These are phyloP conservation scores for Dione juno DNA, from an alignment of 2,888 invertebrate genomes.

Conservation along the genomic window DNA sequence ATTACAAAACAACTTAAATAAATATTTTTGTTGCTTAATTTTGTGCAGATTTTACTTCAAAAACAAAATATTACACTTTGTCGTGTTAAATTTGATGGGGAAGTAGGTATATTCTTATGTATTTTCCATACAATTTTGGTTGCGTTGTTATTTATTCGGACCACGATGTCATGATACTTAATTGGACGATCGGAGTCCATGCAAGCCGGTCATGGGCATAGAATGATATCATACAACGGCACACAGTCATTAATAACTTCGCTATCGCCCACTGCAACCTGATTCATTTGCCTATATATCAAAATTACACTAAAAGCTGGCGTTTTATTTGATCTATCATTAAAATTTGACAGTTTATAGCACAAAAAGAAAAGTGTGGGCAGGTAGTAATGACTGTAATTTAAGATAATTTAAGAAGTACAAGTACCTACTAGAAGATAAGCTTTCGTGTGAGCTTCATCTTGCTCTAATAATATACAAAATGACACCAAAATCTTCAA, in stretches of 20 bases:
- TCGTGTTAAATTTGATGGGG: background rate
- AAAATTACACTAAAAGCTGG: constrained; percentile 37
- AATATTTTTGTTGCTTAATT: background rate
- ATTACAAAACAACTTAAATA: background rate
- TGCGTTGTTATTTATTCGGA: constrained; percentile 22
- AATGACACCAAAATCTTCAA: constrained; percentile 48
- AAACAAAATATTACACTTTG: background rate
- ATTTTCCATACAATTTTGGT: constrained; percentile 22
- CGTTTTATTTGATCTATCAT: constrained; percentile 30
- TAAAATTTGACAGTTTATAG: constrained; percentile 15
- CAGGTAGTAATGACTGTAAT: constrained; percentile 7
- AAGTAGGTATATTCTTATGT: background rate
- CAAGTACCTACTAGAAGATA: constrained; percentile 37
- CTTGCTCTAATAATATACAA: constrained; percentile 54
- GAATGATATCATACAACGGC: constrained; percentile 40
- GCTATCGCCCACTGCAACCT: constrained; percentile 46
- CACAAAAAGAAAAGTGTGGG: constrained; percentile 20
- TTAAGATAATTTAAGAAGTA: constrained; percentile 41
- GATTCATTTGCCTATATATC: constrained; percentile 45
- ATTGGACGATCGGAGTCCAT: constrained; percentile 40
- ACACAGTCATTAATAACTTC: constrained; percentile 41
- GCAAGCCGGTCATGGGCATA: constrained; percentile 16
- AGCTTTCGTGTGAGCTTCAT: constrained; percentile 46
- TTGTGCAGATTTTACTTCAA: background rate
- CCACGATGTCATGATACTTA: constrained; percentile 24